Evolutionary conservation across 2,888 invertebrate genomes (phyloP).

Genomic region (Nipponacmea schrenckii): DNA sequence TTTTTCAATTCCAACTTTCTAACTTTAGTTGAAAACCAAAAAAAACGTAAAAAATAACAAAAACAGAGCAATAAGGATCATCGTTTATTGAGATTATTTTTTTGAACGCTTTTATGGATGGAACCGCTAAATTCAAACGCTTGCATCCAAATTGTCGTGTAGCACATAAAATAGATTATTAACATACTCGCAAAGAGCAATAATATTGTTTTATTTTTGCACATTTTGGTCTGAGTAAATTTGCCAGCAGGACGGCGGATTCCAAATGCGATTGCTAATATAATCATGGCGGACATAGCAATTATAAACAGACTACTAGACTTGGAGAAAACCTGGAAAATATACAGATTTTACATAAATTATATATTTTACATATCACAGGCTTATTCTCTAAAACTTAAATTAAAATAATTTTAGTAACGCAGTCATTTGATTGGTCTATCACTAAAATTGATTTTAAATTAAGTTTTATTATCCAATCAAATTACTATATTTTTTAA

Average conservation of each 20-base stretch:
- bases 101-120: slow-evolving; percentile 40
- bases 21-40: too few species aligned
- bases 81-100: not conserved
- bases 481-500: too few species aligned
- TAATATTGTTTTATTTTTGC: slow-evolving; percentile 54
- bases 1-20: too few species aligned
- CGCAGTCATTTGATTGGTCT: too few species aligned
- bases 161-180: slow-evolving; percentile 57
- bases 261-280: slow-evolving; percentile 35
- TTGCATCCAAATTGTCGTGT: slow-evolving; percentile 59
- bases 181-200: slow-evolving; percentile 50
- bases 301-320: slow-evolving; percentile 29
- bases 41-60: too few species aligned
- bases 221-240: slow-evolving; percentile 41
- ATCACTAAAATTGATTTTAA: too few species aligned
- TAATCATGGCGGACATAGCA: slow-evolving; percentile 18
- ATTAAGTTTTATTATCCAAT: too few species aligned
- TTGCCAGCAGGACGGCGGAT: slow-evolving; percentile 36
- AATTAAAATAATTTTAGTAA: too few species aligned
- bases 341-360: not conserved
- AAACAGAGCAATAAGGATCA: not conserved
- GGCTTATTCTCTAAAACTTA: too few species aligned
- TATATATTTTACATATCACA: too few species aligned
- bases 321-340: slow-evolving; percentile 43
- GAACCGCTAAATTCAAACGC: slow-evolving; percentile 54